These are phyloP conservation scores for Mionectes macconnelli DNA, from an alignment of 2,113 vertebrate genomes.

Conservation along the genomic window DNA sequence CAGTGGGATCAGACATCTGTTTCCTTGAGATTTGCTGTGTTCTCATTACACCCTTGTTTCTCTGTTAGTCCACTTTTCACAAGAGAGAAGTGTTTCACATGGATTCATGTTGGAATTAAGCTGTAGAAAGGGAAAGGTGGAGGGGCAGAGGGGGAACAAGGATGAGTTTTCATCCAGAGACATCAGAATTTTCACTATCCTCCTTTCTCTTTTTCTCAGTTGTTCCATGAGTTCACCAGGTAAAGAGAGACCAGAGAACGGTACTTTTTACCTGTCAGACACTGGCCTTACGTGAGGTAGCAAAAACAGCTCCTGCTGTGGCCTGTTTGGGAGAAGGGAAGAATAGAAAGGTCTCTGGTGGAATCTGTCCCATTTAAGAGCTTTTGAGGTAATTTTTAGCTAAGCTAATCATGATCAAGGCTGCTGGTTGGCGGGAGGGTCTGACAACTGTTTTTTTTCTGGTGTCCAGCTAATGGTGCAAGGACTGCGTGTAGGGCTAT, in stretches of 20 bases:
- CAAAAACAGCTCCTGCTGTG: background rate
- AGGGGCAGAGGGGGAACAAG: background rate
- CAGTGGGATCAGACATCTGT: conserved; percentile 17
- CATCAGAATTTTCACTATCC: background rate
- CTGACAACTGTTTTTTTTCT: background rate
- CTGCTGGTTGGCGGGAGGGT: background rate
- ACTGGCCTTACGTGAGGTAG: background rate
- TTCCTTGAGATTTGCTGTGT: conserved; percentile 23
- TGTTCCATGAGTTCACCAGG: background rate
- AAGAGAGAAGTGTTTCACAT: background rate
- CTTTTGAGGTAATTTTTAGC: background rate
- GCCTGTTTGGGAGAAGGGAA: background rate
- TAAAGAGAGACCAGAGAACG: background rate
- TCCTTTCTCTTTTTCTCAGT: background rate
- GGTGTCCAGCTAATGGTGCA: background rate
- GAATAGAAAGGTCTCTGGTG: background rate
- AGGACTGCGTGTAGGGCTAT: background rate
- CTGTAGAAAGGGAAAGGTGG: background rate
- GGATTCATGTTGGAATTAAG: background rate
- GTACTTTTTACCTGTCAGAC: background rate
- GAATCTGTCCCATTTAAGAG: background rate
- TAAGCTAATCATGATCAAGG: background rate
- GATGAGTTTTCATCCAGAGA: background rate
- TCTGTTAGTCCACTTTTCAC: background rate
- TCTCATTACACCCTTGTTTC: background rate